phyloP scores from a whole-genome alignment of 2,888 invertebrate genomes.

The Synergus umbraculus region DNA sequence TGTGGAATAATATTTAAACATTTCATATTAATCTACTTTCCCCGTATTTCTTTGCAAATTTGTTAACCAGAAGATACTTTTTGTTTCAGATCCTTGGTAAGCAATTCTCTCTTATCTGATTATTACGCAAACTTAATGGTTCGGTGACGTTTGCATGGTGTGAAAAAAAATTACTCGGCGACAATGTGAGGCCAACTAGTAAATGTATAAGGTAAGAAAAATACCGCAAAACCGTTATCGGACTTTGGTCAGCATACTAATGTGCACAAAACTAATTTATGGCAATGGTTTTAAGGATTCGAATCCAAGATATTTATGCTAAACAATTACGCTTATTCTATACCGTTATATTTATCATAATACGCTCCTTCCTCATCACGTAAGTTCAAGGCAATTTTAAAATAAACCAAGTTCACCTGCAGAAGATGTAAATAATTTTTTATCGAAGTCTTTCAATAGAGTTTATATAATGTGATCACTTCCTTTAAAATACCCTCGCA shows the following conservation, averaged over 20 bases:
- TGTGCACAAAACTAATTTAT: conserved; percentile 18
- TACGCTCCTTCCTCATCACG: neutral
- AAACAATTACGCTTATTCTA: conserved; percentile 32
- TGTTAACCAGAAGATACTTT: neutral
- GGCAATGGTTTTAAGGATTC: conserved; percentile 27
- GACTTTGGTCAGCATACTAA: conserved; percentile 37
- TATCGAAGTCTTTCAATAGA: neutral
- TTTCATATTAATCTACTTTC: neutral
- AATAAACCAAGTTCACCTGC: neutral
- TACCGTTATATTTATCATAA: conserved; percentile 30
- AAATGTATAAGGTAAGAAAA: conserved; percentile 39
- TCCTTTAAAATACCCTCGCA: neutral
- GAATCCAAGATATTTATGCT: conserved; percentile 31
- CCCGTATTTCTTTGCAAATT: neutral
- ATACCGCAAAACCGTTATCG: conserved; percentile 36
- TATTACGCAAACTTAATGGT: conserved; percentile 33
- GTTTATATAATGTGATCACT: neutral
- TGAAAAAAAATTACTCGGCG: conserved; percentile 28
- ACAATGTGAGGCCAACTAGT: conserved; percentile 39
- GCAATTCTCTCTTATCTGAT: neutral
- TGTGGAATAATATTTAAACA: neutral
- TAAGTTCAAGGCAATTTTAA: conserved; percentile 19
- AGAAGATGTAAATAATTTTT: neutral
- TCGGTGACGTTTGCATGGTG: conserved; percentile 24
- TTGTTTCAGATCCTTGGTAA: conserved; percentile 35